Conservation (phyloP, 2,113 vertebrate genomes). For the Phaetusa simplex region DNA sequence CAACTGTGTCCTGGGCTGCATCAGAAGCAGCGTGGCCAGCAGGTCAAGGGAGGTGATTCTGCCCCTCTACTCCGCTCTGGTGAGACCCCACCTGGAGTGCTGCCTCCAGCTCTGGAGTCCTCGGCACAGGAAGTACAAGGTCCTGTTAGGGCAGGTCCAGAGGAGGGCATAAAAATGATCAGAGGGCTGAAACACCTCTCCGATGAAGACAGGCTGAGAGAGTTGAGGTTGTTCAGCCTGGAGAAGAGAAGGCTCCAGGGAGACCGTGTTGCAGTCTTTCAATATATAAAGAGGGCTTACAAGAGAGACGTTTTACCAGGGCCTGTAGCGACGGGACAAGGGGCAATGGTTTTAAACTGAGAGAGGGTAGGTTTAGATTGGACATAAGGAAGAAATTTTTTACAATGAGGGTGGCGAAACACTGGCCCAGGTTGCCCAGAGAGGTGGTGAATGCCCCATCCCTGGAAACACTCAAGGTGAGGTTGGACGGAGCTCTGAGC, state of each 20-base stretch:
- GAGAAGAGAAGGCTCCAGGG: not conserved
- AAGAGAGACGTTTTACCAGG: not conserved
- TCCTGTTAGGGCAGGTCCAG: not conserved
- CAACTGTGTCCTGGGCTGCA: not conserved
- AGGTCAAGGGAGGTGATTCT: not conserved
- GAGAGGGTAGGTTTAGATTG: not conserved
- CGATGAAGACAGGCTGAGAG: not conserved
- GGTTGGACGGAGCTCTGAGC: not conserved
- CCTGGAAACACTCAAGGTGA: not conserved
- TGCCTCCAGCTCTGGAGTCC: accelerated
- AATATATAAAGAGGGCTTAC: not conserved
- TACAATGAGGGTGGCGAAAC: not conserved
- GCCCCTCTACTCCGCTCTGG: accelerated
- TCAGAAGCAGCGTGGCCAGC: not conserved
- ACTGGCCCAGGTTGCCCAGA: not conserved
- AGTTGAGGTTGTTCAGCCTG: not conserved
- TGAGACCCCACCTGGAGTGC: not conserved
- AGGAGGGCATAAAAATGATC: not conserved
- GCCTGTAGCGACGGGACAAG: not conserved
- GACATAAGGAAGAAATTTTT: not conserved
- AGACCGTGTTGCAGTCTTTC: not conserved
- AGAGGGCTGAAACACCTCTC: not conserved
- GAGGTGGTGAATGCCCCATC: not conserved
- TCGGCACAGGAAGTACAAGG: not conserved
- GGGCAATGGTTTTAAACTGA: not conserved